phyloP scores from a whole-genome alignment of 1,140 invertebrate species.

The Hypothenemus hampei region DNA sequence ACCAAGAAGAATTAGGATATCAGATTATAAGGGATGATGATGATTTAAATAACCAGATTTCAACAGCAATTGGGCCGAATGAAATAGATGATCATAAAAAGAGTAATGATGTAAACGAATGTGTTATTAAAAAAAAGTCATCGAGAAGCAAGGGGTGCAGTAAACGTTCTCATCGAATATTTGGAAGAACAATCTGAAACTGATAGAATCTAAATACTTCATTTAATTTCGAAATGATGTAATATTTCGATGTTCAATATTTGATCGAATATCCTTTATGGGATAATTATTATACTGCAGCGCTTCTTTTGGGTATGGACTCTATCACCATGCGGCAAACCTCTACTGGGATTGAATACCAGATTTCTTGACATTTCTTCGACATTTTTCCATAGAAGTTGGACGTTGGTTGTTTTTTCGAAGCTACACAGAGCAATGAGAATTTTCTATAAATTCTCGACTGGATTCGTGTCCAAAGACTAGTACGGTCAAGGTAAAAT shows the following conservation, averaged over 20 bases:
- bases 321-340: neutral
- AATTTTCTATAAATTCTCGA: neutral
- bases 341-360: neutral
- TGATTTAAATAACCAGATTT: too few relatives aligned
- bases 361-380: neutral
- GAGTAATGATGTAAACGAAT: too few relatives aligned
- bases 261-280: neutral
- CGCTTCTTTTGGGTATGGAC: neutral
- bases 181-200: too few relatives aligned
- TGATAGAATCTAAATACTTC: too few relatives aligned
- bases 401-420: neutral
- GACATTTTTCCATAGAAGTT: conserved; percentile 1
- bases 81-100: too few relatives aligned
- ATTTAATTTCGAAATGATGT: too few relatives aligned
- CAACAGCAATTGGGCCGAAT: too few relatives aligned
- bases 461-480: neutral
- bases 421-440: neutral
- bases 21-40: too few relatives aligned
- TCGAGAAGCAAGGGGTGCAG: too few relatives aligned
- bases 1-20: too few relatives aligned
- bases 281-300: neutral
- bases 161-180: too few relatives aligned
- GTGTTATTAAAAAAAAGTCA: too few relatives aligned
- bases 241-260: neutral
- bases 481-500: neutral